phyloP scores from a whole-genome alignment of 2,797 vertebrate genomes.

The Anas capensis region DNA sequence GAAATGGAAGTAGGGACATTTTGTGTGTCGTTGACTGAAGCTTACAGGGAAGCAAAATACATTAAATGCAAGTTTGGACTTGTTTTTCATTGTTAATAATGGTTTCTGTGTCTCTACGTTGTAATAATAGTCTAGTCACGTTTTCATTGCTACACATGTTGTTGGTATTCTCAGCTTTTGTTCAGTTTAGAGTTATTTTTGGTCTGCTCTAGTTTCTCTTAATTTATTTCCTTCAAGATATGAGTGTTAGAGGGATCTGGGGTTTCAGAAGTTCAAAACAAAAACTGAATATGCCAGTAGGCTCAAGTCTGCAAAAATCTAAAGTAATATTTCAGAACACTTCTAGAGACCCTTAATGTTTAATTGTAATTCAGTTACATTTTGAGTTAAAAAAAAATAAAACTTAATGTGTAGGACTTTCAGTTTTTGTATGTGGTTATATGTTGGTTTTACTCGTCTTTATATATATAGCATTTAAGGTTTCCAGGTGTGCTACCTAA shows the following conservation, averaged over 20 bases:
- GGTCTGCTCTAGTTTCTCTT: background rate
- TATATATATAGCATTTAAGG: background rate
- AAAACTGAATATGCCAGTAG: background rate
- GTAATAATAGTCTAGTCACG: background rate
- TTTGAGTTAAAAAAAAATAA: background rate
- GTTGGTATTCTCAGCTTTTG: background rate
- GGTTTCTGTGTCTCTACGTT: background rate
- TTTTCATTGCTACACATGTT: background rate
- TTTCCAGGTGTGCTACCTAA: background rate
- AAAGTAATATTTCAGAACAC: background rate
- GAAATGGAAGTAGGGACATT: slow-evolving; percentile 16
- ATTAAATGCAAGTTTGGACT: background rate
- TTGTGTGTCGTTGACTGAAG: slow-evolving; percentile 42
- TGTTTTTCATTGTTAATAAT: background rate
- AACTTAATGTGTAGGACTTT: background rate
- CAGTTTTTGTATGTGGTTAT: background rate
- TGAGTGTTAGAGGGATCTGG: background rate
- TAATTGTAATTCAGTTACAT: background rate
- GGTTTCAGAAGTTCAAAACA: background rate
- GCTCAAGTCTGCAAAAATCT: background rate
- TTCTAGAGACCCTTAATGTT: background rate
- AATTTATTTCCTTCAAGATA: background rate
- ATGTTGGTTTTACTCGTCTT: background rate
- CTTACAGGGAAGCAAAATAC: background rate
- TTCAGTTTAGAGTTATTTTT: background rate